phyloP scores from a whole-genome alignment of 2,113 vertebrate genomes.

The Aleadryas rufinucha region DNA sequence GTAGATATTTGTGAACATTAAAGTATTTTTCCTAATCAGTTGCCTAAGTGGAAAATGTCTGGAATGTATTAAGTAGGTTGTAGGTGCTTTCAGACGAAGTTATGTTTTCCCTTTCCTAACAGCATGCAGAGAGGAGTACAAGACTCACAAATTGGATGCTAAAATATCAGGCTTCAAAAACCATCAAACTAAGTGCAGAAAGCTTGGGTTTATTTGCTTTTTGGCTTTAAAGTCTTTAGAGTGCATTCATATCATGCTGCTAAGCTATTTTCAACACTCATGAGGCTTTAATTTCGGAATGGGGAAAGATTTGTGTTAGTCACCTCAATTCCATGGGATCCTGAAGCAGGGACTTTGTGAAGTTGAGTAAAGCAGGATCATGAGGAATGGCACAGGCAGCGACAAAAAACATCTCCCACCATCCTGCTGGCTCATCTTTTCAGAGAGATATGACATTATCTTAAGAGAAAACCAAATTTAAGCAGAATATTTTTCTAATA shows the following conservation, averaged over 20 bases:
- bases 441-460: background rate
- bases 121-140: background rate
- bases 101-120: background rate
- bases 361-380: background rate
- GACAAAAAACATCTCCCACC: background rate
- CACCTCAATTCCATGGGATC: background rate
- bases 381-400: background rate
- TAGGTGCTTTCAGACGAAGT: background rate
- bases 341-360: background rate
- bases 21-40: background rate
- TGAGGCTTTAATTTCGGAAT: background rate
- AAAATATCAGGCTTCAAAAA: background rate
- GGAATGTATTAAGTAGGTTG: background rate
- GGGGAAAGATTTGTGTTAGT: background rate
- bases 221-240: background rate
- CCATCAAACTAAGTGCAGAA: background rate
- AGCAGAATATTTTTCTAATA: background rate
- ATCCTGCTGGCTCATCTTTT: background rate
- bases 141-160: background rate
- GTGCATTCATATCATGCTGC: background rate
- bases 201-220: background rate
- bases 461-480: background rate
- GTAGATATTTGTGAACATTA: background rate
- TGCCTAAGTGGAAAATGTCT: background rate
- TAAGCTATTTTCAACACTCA: background rate